A percentile compares a stretch with the other conserved stretches of the same genome.
Conservation (phyloP, 2,888 invertebrate genomes). For the Hanleya hanleyi region DNA sequence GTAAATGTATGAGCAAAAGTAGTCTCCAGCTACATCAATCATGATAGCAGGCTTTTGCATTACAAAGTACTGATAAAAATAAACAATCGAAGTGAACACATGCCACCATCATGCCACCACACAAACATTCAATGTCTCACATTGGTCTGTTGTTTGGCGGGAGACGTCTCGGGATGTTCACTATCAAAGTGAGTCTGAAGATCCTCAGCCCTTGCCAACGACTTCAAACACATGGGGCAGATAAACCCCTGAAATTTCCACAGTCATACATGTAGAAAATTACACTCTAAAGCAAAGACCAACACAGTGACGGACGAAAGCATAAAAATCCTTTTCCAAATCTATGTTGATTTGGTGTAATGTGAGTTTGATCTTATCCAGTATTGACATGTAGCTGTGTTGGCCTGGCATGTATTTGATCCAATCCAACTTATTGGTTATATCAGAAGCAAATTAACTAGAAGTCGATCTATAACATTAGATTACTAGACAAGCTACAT, state of each 20-base stretch:
- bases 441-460: not conserved
- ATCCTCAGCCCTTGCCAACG: conserved; percentile 73
- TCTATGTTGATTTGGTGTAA: no score
- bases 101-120: not conserved
- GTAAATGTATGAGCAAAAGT: no score
- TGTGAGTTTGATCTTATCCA: not conserved
- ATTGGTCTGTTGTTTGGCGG: not conserved
- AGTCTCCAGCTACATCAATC: no score
- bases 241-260: conserved; percentile 76
- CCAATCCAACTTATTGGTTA: no score
- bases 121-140: not conserved
- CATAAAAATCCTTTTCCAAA: no score
- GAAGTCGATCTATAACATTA: no score
- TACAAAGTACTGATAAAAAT: not conserved
- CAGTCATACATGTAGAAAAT: no score
- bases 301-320: no score
- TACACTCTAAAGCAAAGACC: no score
- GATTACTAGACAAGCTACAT: no score
- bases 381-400: conserved; percentile 29
- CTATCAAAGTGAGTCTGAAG: conserved; percentile 73
- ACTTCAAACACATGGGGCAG: conserved; percentile 74
- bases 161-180: conserved; percentile 46
- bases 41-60: no score
- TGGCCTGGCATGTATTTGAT: no score
- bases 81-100: not conserved